These are phyloP conservation scores for Cricetomys ansorgei DNA, from an alignment of 2,113 vertebrate species.

Conservation along the genomic window DNA sequence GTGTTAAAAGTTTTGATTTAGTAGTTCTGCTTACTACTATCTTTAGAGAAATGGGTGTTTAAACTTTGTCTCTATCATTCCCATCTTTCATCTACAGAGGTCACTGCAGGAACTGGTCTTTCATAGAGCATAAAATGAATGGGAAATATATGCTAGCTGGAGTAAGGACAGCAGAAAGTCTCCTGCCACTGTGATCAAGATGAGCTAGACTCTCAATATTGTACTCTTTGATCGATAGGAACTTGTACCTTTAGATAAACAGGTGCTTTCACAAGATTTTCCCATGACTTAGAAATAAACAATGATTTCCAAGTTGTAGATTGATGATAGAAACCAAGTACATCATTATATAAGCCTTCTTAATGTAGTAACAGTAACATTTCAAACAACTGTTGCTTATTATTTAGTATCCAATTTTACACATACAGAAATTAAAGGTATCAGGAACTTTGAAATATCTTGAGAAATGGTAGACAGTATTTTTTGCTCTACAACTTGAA, in stretches of 20 bases:
- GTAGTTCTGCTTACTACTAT: neutral
- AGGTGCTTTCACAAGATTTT: neutral
- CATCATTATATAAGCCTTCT: neutral
- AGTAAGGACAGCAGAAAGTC: neutral
- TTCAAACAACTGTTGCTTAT: neutral
- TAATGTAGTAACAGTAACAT: neutral
- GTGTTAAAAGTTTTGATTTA: neutral
- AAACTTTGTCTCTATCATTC: neutral
- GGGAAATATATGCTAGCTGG: neutral
- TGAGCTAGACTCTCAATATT: neutral
- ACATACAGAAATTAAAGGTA: neutral
- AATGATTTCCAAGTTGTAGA: neutral
- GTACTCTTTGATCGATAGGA: neutral
- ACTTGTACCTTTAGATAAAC: neutral
- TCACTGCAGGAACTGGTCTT: neutral
- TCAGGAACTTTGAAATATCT: neutral
- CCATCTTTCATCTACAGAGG: neutral
- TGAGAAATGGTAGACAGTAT: neutral
- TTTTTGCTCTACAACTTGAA: neutral
- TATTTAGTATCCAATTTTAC: neutral
- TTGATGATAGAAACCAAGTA: neutral
- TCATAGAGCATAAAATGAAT: neutral
- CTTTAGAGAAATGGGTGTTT: neutral
- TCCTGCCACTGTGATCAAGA: neutral
- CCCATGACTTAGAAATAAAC: neutral